These are phyloP conservation scores for Rhopalosiphum maidis DNA, from an alignment of 1,140 invertebrate genomes.

Conservation along the genomic window DNA sequence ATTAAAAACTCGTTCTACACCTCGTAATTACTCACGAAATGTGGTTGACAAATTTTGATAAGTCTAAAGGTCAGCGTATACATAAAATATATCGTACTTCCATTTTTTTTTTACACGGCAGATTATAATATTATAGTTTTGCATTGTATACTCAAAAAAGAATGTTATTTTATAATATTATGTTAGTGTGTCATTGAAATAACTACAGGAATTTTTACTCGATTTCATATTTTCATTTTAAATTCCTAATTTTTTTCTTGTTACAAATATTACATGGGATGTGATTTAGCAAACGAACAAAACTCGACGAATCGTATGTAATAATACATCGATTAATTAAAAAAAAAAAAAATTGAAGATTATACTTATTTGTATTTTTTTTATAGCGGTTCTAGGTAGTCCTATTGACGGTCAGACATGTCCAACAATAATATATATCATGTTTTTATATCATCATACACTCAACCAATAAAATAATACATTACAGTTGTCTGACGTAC, in stretches of 20 bases:
- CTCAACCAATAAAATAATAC: background rate
- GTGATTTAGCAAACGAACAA: background rate
- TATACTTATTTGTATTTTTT: too few species aligned
- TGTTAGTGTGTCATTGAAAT: too few species aligned
- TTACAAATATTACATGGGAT: too few species aligned
- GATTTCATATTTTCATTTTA: background rate
- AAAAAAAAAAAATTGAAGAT: too few species aligned
- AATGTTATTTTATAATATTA: too few species aligned
- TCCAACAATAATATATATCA: too few species aligned
- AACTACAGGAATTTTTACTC: too few species aligned
- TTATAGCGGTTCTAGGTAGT: too few species aligned
- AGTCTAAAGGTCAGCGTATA: slow-evolving; percentile 20
- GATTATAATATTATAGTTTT: background rate
- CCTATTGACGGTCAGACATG: too few species aligned
- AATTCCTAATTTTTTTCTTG: background rate
- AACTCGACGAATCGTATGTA: background rate
- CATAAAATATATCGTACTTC: background rate
- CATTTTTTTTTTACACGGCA: background rate
- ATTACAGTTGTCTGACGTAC: background rate
- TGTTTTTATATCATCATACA: background rate
- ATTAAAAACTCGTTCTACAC: slow-evolving; percentile 49
- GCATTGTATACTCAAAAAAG: too few species aligned
- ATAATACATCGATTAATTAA: too few species aligned
- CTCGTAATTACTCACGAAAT: slow-evolving; percentile 29
- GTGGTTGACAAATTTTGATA: slow-evolving; percentile 46